A percentile compares a stretch with the other conserved stretches of the same genome.
These are phyloP conservation scores for Phragmatobia fuliginosa DNA, from an alignment of 2,888 invertebrate genomes.

Conservation along the genomic window DNA sequence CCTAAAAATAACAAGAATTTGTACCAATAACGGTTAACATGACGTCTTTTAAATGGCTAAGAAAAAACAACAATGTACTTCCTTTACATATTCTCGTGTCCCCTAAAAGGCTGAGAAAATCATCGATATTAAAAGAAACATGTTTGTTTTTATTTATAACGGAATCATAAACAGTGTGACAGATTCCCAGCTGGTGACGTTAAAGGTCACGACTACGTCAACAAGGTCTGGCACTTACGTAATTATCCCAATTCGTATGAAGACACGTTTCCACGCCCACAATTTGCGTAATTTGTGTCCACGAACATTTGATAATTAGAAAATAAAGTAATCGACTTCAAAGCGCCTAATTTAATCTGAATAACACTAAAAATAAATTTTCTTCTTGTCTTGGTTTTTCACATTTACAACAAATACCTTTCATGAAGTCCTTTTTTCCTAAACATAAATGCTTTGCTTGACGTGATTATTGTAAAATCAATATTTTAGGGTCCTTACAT, in stretches of 20 bases:
- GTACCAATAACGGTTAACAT: no score
- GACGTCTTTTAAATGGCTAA: no score
- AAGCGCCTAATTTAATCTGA: not conserved
- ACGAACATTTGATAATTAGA: not conserved
- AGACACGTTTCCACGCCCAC: not conserved
- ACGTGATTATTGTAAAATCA: no score
- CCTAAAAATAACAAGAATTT: not conserved
- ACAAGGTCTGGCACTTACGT: slow-evolving; percentile 21
- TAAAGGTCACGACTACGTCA: slow-evolving; percentile 36
- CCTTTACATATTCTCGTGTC: slow-evolving; percentile 4
- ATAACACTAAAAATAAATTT: no score
- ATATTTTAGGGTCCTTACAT: not conserved
- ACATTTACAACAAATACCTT: not conserved
- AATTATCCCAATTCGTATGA: slow-evolving; percentile 10
- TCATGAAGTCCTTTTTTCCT: not conserved
- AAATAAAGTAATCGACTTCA: not conserved
- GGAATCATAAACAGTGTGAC: slow-evolving; percentile 36
- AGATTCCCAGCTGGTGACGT: slow-evolving; percentile 31
- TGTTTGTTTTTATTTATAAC: slow-evolving; percentile 20
- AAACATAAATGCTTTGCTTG: no score
- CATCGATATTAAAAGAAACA: slow-evolving; percentile 20
- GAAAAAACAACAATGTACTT: not conserved
- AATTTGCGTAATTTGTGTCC: slow-evolving; percentile 3
- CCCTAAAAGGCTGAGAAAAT: slow-evolving; percentile 20
- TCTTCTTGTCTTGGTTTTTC: not conserved